Evolutionary conservation across 64 coral and sea anemone genomes (phyloP).

Genomic region (Montipora foliosa): DNA sequence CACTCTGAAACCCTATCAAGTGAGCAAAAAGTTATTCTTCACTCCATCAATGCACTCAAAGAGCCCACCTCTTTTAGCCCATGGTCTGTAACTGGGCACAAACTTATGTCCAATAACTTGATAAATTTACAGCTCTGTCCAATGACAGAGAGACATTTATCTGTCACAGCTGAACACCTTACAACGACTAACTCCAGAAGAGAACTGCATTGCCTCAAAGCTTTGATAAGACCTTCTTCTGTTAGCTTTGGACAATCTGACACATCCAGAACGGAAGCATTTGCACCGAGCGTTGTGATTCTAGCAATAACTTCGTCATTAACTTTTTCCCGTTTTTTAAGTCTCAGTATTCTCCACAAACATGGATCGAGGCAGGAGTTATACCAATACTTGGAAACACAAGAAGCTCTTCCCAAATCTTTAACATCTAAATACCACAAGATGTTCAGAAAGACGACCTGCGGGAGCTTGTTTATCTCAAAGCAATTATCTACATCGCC

Average conservation of each 20-base stretch:
- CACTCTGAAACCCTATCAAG: too few species aligned
- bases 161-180: slow-evolving; percentile 62
- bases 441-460: slow-evolving; percentile 78
- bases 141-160: slow-evolving; percentile 65
- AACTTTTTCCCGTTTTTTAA: slow-evolving; percentile 57
- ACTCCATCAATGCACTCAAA: too few species aligned
- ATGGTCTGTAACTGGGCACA: slow-evolving; percentile 79
- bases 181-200: slow-evolving; percentile 60
- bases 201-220: slow-evolving; percentile 59
- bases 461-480: slow-evolving; percentile 71
- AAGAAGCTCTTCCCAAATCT: slow-evolving; percentile 44
- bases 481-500: background rate
- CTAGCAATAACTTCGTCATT: slow-evolving; percentile 64
- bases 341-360: slow-evolving; percentile 71
- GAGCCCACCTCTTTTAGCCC: slow-evolving; percentile 79
- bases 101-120: slow-evolving; percentile 74
- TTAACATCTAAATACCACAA: slow-evolving; percentile 79
- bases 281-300: slow-evolving; percentile 46
- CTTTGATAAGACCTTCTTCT: slow-evolving; percentile 58
- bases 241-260: slow-evolving; percentile 75
- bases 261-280: slow-evolving; percentile 66
- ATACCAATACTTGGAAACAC: slow-evolving; percentile 83
- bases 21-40: too few species aligned
- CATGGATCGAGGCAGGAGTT: slow-evolving; percentile 63
- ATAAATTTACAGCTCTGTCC: slow-evolving; percentile 71